phyloP scores from a whole-genome alignment of 2,888 invertebrate species.

The Malthinus seriepunctatus region DNA sequence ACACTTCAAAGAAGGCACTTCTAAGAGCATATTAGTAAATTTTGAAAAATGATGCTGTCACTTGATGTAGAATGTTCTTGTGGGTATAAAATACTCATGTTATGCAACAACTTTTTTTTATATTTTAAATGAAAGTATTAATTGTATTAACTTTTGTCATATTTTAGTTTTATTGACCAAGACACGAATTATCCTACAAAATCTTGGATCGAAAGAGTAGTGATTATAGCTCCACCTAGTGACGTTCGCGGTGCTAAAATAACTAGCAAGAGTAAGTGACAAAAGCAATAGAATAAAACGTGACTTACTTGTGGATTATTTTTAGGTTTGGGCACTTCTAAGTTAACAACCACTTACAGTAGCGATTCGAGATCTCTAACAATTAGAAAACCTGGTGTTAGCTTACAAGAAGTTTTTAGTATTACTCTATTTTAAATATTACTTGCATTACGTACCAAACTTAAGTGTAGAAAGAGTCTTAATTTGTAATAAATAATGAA shows the following conservation, averaged over 20 bases:
- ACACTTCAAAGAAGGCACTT: too few relatives aligned
- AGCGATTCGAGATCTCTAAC: slow-evolving; percentile 70
- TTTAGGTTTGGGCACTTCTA: slow-evolving; percentile 61
- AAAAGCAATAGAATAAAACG: not conserved
- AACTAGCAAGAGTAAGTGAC: slow-evolving; percentile 56
- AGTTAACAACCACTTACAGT: slow-evolving; percentile 70
- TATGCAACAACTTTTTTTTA: too few relatives aligned
- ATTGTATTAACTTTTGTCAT: slow-evolving; percentile 26
- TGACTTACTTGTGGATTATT: not conserved
- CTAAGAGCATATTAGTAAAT: too few relatives aligned
- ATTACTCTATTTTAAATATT: slow-evolving; percentile 36
- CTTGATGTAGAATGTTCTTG: too few relatives aligned
- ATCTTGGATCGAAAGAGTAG: slow-evolving; percentile 88
- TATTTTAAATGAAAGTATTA: too few relatives aligned
- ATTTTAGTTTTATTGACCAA: slow-evolving; percentile 63
- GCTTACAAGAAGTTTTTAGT: slow-evolving; percentile 72
- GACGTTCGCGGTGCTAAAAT: slow-evolving; percentile 70
- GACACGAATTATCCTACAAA: slow-evolving; percentile 72
- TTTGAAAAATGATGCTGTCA: too few relatives aligned
- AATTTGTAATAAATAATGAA: too few relatives aligned
- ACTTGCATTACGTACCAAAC: not conserved
- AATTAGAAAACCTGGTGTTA: slow-evolving; percentile 84
- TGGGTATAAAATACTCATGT: too few relatives aligned
- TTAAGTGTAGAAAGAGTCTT: too few relatives aligned
- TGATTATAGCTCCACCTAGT: slow-evolving; percentile 76